Percentiles rank a stretch among this genome's conserved stretches.
Conservation (phyloP, 2,888 invertebrate species). For the Dynastes tityus region DNA sequence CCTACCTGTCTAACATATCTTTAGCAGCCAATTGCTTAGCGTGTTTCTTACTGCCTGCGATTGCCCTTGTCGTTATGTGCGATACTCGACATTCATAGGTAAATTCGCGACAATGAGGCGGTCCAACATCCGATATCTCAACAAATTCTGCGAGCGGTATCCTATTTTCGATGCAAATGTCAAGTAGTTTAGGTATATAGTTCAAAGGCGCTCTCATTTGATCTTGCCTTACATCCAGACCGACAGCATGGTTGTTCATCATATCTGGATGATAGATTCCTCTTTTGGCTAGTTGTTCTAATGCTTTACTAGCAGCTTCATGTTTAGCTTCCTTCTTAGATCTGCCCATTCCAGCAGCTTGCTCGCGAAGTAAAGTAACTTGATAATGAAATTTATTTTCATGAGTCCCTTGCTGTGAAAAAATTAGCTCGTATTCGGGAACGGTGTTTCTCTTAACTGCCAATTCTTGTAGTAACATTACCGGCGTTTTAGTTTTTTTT, state of each 20-base stretch:
- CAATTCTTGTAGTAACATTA: constrained; percentile 79
- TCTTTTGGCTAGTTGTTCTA: constrained; percentile 67
- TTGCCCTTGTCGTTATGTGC: constrained; percentile 73
- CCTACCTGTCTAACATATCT: constrained; percentile 67
- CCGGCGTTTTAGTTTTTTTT: constrained; percentile 75
- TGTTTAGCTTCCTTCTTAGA: constrained; percentile 78
- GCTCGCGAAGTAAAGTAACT: constrained; percentile 66
- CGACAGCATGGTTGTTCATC: constrained; percentile 59
- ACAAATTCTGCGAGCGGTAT: constrained; percentile 73
- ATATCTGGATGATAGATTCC: constrained; percentile 64
- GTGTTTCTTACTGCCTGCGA: constrained; percentile 77
- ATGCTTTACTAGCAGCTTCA: constrained; percentile 73
- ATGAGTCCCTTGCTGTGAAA: constrained; percentile 64
- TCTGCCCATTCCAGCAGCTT: constrained; percentile 63
- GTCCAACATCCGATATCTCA: constrained; percentile 77
- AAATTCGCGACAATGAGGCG: constrained; percentile 78
- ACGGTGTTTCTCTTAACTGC: constrained; percentile 74
- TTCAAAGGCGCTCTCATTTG: constrained; percentile 56
- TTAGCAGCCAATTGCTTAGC: constrained; percentile 78
- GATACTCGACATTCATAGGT: constrained; percentile 75
- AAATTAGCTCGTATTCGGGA: constrained; percentile 71
- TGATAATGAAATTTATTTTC: constrained; percentile 72
- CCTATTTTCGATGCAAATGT: constrained; percentile 70
- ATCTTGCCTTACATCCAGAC: constrained; percentile 54
- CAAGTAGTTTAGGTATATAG: constrained; percentile 63